A percentile compares a stretch with the other conserved stretches of the same genome.
Evolutionary conservation across 2,113 vertebrate genomes (phyloP).

Genomic region (Corvus hawaiiensis): DNA sequence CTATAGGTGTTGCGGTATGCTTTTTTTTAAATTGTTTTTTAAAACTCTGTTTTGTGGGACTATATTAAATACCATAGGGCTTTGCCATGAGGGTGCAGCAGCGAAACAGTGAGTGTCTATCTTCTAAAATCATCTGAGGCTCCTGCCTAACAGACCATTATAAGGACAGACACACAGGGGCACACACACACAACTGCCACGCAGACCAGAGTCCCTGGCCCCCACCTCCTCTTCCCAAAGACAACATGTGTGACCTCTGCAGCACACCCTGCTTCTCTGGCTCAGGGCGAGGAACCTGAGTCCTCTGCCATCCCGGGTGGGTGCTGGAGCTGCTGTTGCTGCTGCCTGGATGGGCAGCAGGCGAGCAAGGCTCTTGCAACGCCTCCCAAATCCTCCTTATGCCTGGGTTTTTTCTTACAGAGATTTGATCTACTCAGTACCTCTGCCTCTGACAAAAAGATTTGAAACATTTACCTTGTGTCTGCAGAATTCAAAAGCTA

Average conservation of each 20-base stretch:
- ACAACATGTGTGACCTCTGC: neutral
- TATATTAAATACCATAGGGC: neutral
- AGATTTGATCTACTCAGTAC: neutral
- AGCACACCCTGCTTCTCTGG: neutral
- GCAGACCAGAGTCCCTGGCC: neutral
- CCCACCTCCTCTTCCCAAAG: neutral
- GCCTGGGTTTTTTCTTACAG: constrained; percentile 19
- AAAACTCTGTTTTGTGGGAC: neutral
- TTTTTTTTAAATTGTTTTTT: neutral
- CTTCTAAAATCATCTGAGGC: neutral
- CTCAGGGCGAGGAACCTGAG: constrained; percentile 53
- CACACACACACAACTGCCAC: accelerated
- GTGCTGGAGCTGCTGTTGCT: neutral
- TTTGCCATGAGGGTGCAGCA: neutral
- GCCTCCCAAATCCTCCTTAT: neutral
- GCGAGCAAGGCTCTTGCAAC: accelerated
- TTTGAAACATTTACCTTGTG: neutral
- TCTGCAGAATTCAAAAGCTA: neutral
- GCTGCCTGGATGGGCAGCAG: neutral
- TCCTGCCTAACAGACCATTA: neutral
- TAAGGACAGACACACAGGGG: neutral
- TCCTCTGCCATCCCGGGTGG: neutral
- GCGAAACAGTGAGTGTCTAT: accelerated
- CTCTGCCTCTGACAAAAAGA: neutral
- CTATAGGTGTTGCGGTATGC: accelerated